Conservation (phyloP, 2,888 invertebrate species). For the Calameuta pallipes region DNA sequence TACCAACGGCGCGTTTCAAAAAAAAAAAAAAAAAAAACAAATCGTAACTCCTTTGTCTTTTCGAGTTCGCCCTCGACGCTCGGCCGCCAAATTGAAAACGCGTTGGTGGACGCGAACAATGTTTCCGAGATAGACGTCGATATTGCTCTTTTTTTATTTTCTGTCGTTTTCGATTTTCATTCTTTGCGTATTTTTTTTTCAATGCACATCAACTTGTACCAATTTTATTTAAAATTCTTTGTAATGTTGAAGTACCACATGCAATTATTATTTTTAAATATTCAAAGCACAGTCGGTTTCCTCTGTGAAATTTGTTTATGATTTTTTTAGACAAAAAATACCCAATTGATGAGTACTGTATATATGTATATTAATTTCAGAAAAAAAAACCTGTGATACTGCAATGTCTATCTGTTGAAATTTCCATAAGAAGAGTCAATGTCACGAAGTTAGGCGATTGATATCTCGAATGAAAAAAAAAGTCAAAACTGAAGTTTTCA, state of each 20-base stretch:
- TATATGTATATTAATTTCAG: not conserved
- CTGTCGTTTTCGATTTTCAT: not conserved
- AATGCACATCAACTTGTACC: not conserved
- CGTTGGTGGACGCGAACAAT: constrained; percentile 37
- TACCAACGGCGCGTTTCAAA: constrained; percentile 4
- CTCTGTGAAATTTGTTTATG: not conserved
- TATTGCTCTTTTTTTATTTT: not conserved
- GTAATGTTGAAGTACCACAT: not conserved
- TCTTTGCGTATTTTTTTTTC: too few species aligned
- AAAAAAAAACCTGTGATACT: not conserved
- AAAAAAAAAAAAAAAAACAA: constrained; percentile 28
- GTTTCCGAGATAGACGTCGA: constrained; percentile 24
- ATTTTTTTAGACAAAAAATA: not conserved
- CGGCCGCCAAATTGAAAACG: constrained; percentile 32
- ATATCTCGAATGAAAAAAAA: too few species aligned
- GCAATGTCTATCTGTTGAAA: not conserved
- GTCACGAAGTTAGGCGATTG: too few species aligned
- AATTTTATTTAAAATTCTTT: not conserved
- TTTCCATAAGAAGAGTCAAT: not conserved
- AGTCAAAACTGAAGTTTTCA: not conserved
- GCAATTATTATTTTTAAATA: not conserved
- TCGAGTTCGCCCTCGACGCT: constrained; percentile 26
- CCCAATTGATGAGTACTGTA: not conserved
- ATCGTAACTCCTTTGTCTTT: constrained; percentile 40
- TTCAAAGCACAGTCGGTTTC: not conserved